Base-by-base conservation (phyloP, 2,797 vertebrate genomes). In the Rhinichthys osculus region DNA sequence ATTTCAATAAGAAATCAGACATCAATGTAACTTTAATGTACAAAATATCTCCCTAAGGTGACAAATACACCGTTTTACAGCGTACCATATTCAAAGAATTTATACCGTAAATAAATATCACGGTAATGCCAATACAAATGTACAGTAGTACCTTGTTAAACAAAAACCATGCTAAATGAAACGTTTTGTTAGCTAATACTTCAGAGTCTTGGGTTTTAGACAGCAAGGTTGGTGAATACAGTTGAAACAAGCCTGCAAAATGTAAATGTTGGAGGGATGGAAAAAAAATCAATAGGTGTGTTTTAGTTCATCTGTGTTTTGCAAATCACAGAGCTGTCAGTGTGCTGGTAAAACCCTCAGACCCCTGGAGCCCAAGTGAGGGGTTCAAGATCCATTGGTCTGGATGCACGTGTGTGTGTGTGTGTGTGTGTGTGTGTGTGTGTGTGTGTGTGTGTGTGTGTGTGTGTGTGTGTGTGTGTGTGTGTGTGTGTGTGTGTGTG, bases 401-500 rank as follows among this genome's bases (percentile, higher is more conserved):
- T 50, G 72, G 30, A 66, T 76, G 71, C 27, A 59, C 47, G 94
- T 95, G 95, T 67, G 59, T 57, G 50, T 57, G 57, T 57, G 57
- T 97, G 97, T 97, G 94, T 95, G 96, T 97, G 98, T 57, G 57
- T 97, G 97, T 97, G 94, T 95, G 96, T 97, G 98, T 57, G 57
- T 97, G 97, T 97, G 94, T 95, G 96, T 97, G 98, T 57, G 57
- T 97, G 97, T 97, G 94, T 95, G 96, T 97, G 98, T 57, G 57
- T 97, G 97, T 97, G 94, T 95, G 96, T 97, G 98, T 57, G 57
- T 97, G 97, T 97, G 94, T 95, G 96, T 97, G 98, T 57, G 57
- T 97, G 97, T 97, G 94, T 95, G 96, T 97, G 98, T n/a, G 94
- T 95, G 95, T 67, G 59, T 57, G 50, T 57, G 57, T 57, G 57